Evolutionary conservation across 2,888 invertebrate genomes (phyloP), one percentile per base, ranked within the genome.

Genomic region (Digitonthophagus gazella): DNA sequence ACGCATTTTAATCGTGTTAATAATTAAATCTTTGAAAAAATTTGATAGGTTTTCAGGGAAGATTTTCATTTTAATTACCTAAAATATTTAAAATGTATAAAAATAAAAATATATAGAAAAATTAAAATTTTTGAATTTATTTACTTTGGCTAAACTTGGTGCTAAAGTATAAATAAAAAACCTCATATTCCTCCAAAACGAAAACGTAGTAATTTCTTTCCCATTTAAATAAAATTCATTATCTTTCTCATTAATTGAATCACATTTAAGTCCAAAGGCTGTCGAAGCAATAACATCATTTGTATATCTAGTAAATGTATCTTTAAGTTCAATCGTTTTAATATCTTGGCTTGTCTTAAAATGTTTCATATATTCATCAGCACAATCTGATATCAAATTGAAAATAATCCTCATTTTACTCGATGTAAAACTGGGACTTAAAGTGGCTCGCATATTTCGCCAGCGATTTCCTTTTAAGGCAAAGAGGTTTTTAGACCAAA

Each of bases 251-350:
- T 78, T 76, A 15, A 86, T 80, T 0, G 89, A 89, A 75, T 89
- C 83, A 1, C 87, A 84, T 72, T 85, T 82, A 1, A 86, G 73
- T 0, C 86, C 87, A 71, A 86, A 86, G 0, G 85, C 86, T 16
- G 84, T 82, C 0, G 84, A 82, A 0, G 86, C 87, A 65, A 87
- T 86, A 0, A 87, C 85, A 73, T 87, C 86, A 69, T 84, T 86
- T 0, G 85, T 79, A 70, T 81, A 85, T n/a, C 85, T 79, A 0
- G 83, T 82, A 1, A 82, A 83, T 0, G 82, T 71, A 67, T 86
- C 85, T 70, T 83, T 85, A 68, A 81, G 76, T 55, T 86, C 85
- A 0, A 84, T 16, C 5, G 71, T 71, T 3, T 74, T 68, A 3
- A 68, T 66, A 5, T 76, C 71, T 54, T 74, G 67, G 1, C 73